Evolutionary conservation across 2,113 vertebrate genomes (phyloP).

Genomic region (Columba livia): DNA sequence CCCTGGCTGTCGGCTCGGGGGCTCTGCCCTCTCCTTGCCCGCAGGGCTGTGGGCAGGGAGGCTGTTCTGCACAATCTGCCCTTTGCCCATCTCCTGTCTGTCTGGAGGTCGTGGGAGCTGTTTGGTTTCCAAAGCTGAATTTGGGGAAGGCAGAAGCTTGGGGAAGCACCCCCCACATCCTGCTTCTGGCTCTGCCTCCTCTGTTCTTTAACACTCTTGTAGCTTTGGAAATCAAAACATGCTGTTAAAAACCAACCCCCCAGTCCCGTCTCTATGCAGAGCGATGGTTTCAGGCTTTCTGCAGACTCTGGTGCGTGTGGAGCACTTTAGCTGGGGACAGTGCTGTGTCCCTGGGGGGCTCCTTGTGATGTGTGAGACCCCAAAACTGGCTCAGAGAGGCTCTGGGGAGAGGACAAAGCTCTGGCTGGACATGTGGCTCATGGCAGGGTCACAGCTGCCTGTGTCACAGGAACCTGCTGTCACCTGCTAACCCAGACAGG

Average conservation of each 20-base stretch:
- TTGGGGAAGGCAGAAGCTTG: rapidly evolving
- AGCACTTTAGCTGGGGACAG: rapidly evolving
- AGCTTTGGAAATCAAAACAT: neutral
- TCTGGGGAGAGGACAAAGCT: neutral
- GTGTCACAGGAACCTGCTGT: neutral
- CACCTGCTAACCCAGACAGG: neutral
- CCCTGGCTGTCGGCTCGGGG: neutral
- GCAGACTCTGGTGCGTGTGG: neutral
- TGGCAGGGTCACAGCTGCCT: neutral
- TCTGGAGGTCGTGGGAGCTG: rapidly evolving
- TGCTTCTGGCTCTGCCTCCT: neutral
- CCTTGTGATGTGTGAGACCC: neutral
- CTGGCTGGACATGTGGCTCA: rapidly evolving
- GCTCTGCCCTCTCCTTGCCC: neutral
- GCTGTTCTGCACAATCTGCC: rapidly evolving
- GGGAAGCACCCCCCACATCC: neutral
- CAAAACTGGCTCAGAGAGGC: neutral
- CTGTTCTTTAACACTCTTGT: rapidly evolving
- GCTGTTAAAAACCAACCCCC: neutral
- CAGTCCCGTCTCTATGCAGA: rapidly evolving
- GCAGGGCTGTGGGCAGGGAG: neutral
- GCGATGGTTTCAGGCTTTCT: neutral
- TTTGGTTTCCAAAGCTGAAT: neutral
- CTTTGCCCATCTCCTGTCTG: neutral
- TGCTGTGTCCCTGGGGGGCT: neutral